Evolutionary conservation across 2,113 vertebrate species (phyloP).

Genomic region (Nestor notabilis): DNA sequence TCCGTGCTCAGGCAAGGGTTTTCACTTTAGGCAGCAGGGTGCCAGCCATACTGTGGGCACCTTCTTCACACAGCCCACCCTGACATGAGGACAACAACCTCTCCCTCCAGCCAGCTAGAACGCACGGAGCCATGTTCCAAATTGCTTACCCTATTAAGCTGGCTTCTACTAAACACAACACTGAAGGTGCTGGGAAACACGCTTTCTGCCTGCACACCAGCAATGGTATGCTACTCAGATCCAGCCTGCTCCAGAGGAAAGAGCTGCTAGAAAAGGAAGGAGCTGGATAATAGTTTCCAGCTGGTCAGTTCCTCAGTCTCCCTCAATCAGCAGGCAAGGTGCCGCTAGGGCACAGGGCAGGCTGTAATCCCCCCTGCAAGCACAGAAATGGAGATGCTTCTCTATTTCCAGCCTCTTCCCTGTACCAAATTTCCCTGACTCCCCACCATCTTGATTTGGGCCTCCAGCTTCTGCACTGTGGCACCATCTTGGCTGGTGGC

Average conservation of each 20-base stretch:
- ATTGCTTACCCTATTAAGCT: not conserved
- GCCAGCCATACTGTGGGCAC: not conserved
- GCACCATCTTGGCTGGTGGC: rapidly evolving
- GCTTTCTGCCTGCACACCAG: not conserved
- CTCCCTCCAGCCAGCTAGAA: not conserved
- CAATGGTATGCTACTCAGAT: not conserved
- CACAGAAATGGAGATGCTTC: not conserved
- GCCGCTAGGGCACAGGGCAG: not conserved
- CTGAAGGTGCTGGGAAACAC: not conserved
- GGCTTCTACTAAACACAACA: not conserved
- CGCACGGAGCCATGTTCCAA: rapidly evolving
- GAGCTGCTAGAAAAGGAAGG: not conserved
- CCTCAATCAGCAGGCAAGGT: not conserved
- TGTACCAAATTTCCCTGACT: not conserved
- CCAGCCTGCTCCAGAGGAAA: not conserved
- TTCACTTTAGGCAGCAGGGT: not conserved
- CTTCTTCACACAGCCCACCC: not conserved
- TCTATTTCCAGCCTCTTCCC: not conserved
- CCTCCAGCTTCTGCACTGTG: not conserved
- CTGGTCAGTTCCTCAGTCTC: not conserved
- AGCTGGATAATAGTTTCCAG: not conserved
- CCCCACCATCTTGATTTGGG: not conserved
- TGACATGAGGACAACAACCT: not conserved
- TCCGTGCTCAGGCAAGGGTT: not conserved
- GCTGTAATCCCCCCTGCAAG: not conserved